These are phyloP conservation scores for Pollenia angustigena DNA, from an alignment of 2,888 invertebrate genomes.

Conservation along the genomic window DNA sequence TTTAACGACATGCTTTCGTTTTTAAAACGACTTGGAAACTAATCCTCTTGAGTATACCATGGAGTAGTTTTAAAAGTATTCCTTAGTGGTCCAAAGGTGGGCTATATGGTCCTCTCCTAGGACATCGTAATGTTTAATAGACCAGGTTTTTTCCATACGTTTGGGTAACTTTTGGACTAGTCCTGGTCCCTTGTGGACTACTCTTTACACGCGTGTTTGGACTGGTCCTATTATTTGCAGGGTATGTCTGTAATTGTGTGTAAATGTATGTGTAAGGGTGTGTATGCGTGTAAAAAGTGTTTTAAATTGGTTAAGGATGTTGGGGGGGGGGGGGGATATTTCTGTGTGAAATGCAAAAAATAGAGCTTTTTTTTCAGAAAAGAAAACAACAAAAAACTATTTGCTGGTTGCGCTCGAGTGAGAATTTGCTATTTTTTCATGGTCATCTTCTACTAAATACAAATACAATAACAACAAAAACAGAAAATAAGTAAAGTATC, in stretches of 20 bases:
- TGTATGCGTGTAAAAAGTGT: constrained; percentile 42
- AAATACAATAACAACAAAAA: constrained; percentile 44
- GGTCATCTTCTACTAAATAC: constrained; percentile 68
- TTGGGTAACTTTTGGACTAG: too few species aligned
- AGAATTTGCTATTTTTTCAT: constrained; percentile 73
- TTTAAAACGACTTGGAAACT: too few species aligned
- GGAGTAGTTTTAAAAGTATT: too few species aligned
- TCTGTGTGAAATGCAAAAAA: constrained; percentile 58
- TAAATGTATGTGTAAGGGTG: constrained; percentile 30
- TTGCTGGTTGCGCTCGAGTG: constrained; percentile 72
- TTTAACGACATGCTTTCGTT: too few species aligned
- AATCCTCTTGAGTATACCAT: too few species aligned
- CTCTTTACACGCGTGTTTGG: too few species aligned
- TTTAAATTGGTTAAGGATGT: constrained; percentile 21
- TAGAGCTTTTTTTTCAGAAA: constrained; percentile 49
- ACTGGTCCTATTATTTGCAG: too few species aligned
- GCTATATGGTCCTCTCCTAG: too few species aligned
- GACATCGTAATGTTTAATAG: too few species aligned
- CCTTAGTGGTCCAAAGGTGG: too few species aligned
- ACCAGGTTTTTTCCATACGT: too few species aligned
- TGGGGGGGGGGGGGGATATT: constrained; percentile 12
- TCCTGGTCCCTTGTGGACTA: too few species aligned
- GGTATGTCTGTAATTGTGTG: not conserved
- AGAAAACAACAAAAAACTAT: constrained; percentile 54
- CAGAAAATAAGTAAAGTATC: constrained; percentile 27